Base-by-base conservation (phyloP, 2,113 vertebrate genomes). In the Seriola quinqueradiata region DNA sequence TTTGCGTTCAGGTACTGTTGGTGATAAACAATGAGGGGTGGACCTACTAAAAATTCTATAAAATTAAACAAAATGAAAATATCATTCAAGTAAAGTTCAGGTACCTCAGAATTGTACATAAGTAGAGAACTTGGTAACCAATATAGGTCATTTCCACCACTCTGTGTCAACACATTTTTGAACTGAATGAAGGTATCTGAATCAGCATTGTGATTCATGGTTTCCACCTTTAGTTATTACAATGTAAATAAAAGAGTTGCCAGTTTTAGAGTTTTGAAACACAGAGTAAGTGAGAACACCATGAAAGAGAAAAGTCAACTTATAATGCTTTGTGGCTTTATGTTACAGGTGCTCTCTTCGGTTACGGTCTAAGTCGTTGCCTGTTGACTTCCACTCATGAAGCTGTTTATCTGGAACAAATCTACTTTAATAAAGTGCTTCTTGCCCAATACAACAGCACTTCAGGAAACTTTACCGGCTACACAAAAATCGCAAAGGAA, bases 381-480 rank as follows among this genome's bases (percentile, higher is more conserved):
- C 66, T 71, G 38, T 81, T 76, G 44, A 86, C 23, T 12, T 69
- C 85, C 3, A 3, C 16, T 0, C 5, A 46, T 3, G 81, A 85
- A 0, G 0, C 9, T 12, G 23, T 85, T 50, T 83, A 77, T 57
- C 19, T 88, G 54, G 59, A 9, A 34, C 59, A 86, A n/a, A 0
- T 81, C 38, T 76, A 50, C 81, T 77, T 77, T 1, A 89, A 90
- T 25, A 91, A 88, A 55, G 2, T 73, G 12, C n/a, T 90, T 14
- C 1, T 75, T 6, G 12, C 0, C 0, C 55, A 86, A 17, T 90
- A 82, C 68, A 90, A 85, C 83, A 86, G 83, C 89, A 87, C 83
- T 16, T 11, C 50, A 69, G 81, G 76, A 28, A 85, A 88, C 13
- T 81, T 16, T 50, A 60, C 13, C 0, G 87, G 83, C 57, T 81